Conservation (phyloP, 2,113 vertebrate genomes). For the Sphaerodactylus townsendi region DNA sequence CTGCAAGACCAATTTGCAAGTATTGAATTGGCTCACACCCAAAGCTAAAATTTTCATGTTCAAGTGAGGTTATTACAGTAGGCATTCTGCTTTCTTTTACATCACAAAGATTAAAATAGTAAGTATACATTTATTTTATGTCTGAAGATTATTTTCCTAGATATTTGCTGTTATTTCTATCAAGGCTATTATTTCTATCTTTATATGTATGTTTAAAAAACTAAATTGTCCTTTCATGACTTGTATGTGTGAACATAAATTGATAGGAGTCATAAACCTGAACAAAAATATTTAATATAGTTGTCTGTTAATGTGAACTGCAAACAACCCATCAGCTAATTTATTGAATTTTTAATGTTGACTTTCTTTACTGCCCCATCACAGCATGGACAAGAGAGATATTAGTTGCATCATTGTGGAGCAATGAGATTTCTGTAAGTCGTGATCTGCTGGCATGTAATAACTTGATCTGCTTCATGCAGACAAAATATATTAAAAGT, state of each 20-base stretch:
- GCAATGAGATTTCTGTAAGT: constrained; percentile 82
- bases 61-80: neutral
- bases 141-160: neutral
- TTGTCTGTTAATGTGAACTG: constrained; percentile 56
- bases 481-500: constrained; percentile 91
- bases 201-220: constrained; percentile 9
- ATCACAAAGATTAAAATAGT: neutral
- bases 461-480: constrained; percentile 83
- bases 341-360: constrained; percentile 56
- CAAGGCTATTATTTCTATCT: neutral
- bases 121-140: neutral
- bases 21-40: neutral
- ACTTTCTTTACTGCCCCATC: constrained; percentile 55
- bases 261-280: neutral
- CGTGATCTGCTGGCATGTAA: constrained; percentile 79
- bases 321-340: constrained; percentile 58
- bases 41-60: neutral
- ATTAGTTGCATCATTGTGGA: constrained; percentile 65
- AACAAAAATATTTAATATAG: constrained; percentile 69
- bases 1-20: neutral
- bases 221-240: neutral
- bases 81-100: neutral
- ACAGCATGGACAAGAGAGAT: constrained; percentile 59
- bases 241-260: neutral
- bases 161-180: constrained; percentile 12